Base-by-base conservation (phyloP, 2,888 invertebrate genomes). In the Caenorhabditis macrosperma region DNA sequence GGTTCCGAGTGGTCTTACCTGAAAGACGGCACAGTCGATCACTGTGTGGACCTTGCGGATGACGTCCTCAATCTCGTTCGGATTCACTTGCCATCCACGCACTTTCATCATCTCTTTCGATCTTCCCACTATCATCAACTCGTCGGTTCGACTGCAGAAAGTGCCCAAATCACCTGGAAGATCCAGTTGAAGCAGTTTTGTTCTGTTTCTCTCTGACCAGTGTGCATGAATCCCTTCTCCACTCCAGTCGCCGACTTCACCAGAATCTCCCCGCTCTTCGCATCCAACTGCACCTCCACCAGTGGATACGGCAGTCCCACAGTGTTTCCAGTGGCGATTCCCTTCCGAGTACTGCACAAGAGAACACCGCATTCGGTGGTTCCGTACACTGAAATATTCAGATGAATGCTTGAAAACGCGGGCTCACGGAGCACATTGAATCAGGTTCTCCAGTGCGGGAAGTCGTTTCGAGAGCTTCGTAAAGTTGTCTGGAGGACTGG, bases 281-380 rank as follows among this genome's bases (percentile, higher is more conserved):
- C 15, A 38, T 64, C 59, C 0, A 82, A 57, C 54, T 78, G 80
- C 20, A 82, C 41, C 24, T 79, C 67, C 2, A 85, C 75, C 15
- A 82, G 66, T 2, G 87, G 87, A 52, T 81, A 77, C 30, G 83
- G 81, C 10, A 78, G 20, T 48, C 88, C 88, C 4, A 83, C 81
- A 17, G 57, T 59, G 10, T 71, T 67, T 12, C 74, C 66, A 10
- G 55, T 35, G 1, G 68, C 30, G 5, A 64, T 78, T 35, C 76
- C 74, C 17, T 61, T 52, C 10, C 69, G 55, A 22, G 85, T 85
- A 75, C 84, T 84, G 35, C 82, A 82, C 5, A 86, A 20, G 2
- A 87, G 71, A 3, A 84, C 74, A 6, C 88, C 88, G 33, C 84
- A 87, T 77, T 88, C 88, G 0, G 88, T 88, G 46, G 83, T 77